These are phyloP conservation scores for Lycorma delicatula DNA, from an alignment of 1,140 invertebrate genomes.

Conservation along the genomic window DNA sequence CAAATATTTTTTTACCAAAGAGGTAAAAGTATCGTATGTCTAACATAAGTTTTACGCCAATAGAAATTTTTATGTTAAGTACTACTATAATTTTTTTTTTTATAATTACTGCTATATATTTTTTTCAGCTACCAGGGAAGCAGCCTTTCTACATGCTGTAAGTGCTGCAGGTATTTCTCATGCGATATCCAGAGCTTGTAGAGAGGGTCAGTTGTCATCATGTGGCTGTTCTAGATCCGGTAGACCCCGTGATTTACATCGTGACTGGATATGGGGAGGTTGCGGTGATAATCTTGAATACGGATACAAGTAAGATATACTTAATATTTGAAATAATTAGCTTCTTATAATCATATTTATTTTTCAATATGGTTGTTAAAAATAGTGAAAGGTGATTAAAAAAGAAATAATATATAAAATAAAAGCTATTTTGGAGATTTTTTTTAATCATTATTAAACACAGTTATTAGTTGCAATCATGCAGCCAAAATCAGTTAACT, in stretches of 20 bases:
- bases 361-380: too few relatives aligned
- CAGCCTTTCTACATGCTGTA: conserved; percentile 84
- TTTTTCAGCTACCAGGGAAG: conserved; percentile 72
- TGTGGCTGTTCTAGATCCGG: conserved; percentile 78
- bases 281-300: conserved; percentile 94
- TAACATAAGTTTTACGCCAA: background rate
- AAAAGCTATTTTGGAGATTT: too few relatives aligned
- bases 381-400: too few relatives aligned
- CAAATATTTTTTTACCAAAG: too few relatives aligned
- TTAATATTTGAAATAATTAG: too few relatives aligned
- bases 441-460: too few relatives aligned
- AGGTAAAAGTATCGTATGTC: too few relatives aligned
- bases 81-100: background rate
- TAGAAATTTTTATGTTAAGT: background rate
- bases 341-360: too few relatives aligned
- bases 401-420: too few relatives aligned
- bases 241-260: conserved; percentile 68
- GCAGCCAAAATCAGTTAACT: too few relatives aligned
- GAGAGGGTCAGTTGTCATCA: conserved; percentile 77
- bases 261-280: conserved; percentile 94
- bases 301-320: conserved; percentile 87
- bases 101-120: background rate
- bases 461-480: too few relatives aligned
- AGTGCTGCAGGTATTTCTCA: conserved; percentile 82
- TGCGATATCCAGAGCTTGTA: conserved; percentile 74